These are phyloP conservation scores for Chlorocebus sabaeus DNA, from an alignment of 2,113 vertebrate genomes.

Conservation along the genomic window DNA sequence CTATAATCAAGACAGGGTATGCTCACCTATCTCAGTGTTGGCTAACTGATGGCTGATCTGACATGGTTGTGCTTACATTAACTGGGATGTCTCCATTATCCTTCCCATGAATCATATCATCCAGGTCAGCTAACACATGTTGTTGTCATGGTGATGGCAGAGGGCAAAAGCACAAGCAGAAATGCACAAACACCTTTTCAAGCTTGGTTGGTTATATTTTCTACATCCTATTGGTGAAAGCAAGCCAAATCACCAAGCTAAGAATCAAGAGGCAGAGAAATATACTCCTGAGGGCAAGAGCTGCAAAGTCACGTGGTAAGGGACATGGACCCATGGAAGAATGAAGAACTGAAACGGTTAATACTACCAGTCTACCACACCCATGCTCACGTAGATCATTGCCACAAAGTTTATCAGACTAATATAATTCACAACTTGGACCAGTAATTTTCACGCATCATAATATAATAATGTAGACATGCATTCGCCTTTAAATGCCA, in stretches of 20 bases:
- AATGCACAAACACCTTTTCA: not conserved
- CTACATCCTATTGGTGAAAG: not conserved
- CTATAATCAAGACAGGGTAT: not conserved
- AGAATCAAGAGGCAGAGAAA: not conserved
- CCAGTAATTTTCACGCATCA: not conserved
- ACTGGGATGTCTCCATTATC: not conserved
- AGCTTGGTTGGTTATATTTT: not conserved
- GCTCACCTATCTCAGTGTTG: fast-evolving
- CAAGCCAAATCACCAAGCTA: not conserved
- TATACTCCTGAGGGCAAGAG: not conserved
- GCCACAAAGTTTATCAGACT: not conserved
- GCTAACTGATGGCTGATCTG: not conserved
- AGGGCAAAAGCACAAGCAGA: not conserved
- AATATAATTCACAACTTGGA: not conserved
- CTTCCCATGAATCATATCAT: not conserved
- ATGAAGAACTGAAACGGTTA: not conserved
- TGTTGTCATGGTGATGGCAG: not conserved
- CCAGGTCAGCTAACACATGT: not conserved
- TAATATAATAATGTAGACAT: not conserved
- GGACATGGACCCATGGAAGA: not conserved
- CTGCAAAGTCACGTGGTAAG: not conserved
- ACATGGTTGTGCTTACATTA: not conserved
- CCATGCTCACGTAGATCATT: not conserved
- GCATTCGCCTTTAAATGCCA: not conserved
- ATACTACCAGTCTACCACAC: too few relatives aligned